Conservation (phyloP, 2,797 vertebrate genomes). For the Oreonectes daqikongensis region DNA sequence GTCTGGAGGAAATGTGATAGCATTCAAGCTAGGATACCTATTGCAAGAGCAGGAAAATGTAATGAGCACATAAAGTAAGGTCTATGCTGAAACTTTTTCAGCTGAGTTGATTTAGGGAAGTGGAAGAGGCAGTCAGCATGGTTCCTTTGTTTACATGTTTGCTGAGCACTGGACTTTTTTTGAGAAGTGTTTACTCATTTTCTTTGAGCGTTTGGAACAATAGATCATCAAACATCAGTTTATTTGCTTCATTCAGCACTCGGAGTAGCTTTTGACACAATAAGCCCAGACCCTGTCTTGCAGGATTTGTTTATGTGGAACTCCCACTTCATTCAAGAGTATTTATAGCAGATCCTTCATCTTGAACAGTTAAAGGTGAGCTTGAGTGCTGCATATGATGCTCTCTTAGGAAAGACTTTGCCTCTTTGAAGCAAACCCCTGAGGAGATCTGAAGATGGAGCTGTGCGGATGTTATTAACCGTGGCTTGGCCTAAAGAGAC, state of each 20-base stretch:
- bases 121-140: neutral
- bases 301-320: neutral
- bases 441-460: slow-evolving; percentile 51
- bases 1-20: slow-evolving; percentile 70
- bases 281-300: neutral
- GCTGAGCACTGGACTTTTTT: neutral
- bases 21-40: slow-evolving; percentile 62
- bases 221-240: neutral
- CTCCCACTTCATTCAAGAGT: neutral
- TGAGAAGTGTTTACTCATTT: neutral
- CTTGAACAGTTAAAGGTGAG: slow-evolving; percentile 26
- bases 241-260: neutral
- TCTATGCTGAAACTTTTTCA: neutral
- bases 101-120: neutral
- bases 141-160: neutral
- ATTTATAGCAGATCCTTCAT: slow-evolving; percentile 4
- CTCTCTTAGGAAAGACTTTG: slow-evolving; percentile 25
- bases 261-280: neutral
- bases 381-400: slow-evolving; percentile 26
- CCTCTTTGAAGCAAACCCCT: slow-evolving; percentile 56
- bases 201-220: neutral
- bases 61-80: slow-evolving; percentile 54
- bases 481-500: slow-evolving; percentile 14
- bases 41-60: slow-evolving; percentile 28
- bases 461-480: slow-evolving; percentile 43